These are phyloP conservation scores for Melieria crassipennis DNA, from an alignment of 2,888 invertebrate genomes.

Conservation along the genomic window DNA sequence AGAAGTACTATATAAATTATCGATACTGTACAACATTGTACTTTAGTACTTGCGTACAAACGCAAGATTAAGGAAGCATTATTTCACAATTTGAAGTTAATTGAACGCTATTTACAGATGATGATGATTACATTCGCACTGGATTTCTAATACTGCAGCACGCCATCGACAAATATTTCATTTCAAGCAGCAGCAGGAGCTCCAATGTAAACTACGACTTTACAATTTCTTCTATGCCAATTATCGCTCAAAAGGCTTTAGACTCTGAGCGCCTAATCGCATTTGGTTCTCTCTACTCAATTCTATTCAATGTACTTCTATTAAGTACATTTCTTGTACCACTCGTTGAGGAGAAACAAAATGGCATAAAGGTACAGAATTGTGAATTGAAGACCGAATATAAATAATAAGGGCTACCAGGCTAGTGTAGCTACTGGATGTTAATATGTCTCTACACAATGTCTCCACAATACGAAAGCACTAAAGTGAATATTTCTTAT, in stretches of 20 bases:
- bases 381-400: not conserved
- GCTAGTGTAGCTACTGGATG: too few species aligned
- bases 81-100: too few species aligned
- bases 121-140: constrained; percentile 66
- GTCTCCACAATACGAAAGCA: not conserved
- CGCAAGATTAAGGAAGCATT: not conserved
- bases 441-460: not conserved
- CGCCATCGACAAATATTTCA: constrained; percentile 71
- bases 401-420: too few species aligned
- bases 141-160: constrained; percentile 71
- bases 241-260: constrained; percentile 43
- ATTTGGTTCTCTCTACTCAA: constrained; percentile 55
- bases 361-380: constrained; percentile 68
- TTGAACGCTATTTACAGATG: constrained; percentile 51
- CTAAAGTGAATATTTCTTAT: not conserved
- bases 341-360: constrained; percentile 71
- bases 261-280: constrained; percentile 51
- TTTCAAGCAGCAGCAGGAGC: constrained; percentile 53
- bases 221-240: constrained; percentile 53
- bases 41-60: not conserved
- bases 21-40: too few species aligned
- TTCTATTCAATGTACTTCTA: constrained; percentile 55
- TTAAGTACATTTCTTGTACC: constrained; percentile 67
- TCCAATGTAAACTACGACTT: constrained; percentile 44
- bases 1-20: too few species aligned